phyloP scores from a whole-genome alignment of 2,888 invertebrate species.

The Pyrgus malvae region DNA sequence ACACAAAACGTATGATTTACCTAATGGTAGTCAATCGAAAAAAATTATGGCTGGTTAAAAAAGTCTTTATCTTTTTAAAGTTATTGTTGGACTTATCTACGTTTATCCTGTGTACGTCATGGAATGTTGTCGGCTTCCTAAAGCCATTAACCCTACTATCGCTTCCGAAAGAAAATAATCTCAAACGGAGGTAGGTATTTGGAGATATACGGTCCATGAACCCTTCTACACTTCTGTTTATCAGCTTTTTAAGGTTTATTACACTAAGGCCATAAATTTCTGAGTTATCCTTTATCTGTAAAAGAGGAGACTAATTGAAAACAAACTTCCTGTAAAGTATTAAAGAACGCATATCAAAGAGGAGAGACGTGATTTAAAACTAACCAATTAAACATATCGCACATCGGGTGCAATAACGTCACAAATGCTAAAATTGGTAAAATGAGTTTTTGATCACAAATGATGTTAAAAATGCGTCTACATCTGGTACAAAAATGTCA shows the following conservation, averaged over 20 bases:
- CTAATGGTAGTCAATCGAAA: background rate
- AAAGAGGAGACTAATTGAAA: too few species aligned
- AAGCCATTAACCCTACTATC: constrained; percentile 19
- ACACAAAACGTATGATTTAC: background rate
- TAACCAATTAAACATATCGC: too few species aligned
- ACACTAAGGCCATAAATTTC: background rate
- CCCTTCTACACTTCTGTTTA: constrained; percentile 27
- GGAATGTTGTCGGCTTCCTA: constrained; percentile 22
- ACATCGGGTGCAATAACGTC: too few species aligned
- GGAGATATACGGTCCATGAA: constrained; percentile 26
- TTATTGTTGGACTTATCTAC: constrained; percentile 16
- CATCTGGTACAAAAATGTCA: too few species aligned
- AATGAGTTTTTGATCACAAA: too few species aligned
- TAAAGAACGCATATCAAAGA: too few species aligned
- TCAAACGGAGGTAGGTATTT: background rate
- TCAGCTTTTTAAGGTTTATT: constrained; percentile 10
- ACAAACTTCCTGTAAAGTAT: too few species aligned
- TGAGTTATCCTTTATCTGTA: too few species aligned
- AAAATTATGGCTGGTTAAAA: background rate
- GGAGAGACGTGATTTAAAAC: too few species aligned
- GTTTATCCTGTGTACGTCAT: constrained; percentile 11
- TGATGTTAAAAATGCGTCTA: too few species aligned
- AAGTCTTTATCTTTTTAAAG: constrained; percentile 10
- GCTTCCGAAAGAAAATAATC: constrained; percentile 20
- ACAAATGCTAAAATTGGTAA: too few species aligned